Conservation (phyloP, 2,113 vertebrate species). For the Polypterus bichir region DNA sequence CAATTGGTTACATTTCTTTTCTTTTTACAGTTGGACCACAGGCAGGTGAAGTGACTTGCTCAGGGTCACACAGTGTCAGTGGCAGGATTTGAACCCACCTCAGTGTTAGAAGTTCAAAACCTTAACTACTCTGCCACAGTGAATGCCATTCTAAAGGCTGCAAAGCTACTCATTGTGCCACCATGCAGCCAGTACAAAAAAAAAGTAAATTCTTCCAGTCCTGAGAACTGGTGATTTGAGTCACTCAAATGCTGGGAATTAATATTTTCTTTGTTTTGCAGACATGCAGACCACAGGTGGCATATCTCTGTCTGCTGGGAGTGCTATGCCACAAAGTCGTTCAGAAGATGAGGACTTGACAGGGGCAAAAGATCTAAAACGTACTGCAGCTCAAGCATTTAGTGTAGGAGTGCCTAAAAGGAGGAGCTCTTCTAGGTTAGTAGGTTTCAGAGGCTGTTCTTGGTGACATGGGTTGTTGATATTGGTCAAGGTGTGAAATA, state of each 20-base stretch:
- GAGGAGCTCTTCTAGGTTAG: conserved; percentile 84
- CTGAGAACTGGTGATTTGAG: too few species aligned
- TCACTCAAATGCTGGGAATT: too few species aligned
- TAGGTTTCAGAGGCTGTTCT: not conserved
- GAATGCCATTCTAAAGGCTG: too few species aligned
- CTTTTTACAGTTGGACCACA: too few species aligned
- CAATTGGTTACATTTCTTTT: too few species aligned
- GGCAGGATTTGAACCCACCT: too few species aligned
- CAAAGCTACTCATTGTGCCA: too few species aligned
- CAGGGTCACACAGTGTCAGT: too few species aligned
- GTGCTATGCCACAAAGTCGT: conserved; percentile 60
- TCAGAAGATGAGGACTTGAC: conserved; percentile 81
- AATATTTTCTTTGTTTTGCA: conserved; percentile 9
- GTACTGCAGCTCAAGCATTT: conserved; percentile 64
- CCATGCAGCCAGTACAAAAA: not conserved
- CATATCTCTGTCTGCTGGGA: conserved; percentile 55
- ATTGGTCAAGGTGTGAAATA: not conserved
- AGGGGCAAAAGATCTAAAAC: conserved; percentile 63
- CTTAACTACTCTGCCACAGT: too few species aligned
- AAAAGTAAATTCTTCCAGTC: too few species aligned
- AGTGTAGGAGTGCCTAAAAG: conserved; percentile 76
- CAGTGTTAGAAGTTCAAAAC: too few species aligned
- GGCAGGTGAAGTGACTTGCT: too few species aligned
- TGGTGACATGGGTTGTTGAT: not conserved
- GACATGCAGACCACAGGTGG: conserved; percentile 44